Percentiles rank a stretch among this genome's conserved stretches.
phyloP scores from a whole-genome alignment of 2,113 vertebrate genomes.

The Megalops atlanticus region DNA sequence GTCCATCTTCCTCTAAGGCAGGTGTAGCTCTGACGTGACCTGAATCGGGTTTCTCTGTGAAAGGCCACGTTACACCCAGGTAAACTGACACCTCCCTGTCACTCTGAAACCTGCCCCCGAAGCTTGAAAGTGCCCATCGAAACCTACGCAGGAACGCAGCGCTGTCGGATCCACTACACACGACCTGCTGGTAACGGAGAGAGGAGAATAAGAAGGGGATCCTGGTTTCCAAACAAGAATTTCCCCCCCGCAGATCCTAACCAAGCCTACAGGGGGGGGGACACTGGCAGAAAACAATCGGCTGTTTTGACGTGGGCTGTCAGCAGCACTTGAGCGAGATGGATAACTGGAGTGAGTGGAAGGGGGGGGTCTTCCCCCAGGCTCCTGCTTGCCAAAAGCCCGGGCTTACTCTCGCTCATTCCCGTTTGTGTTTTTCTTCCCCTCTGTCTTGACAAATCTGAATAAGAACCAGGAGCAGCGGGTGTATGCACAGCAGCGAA shows the following conservation, averaged over 20 bases:
- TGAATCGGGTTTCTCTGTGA: not conserved
- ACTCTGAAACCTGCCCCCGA: too few relatives aligned
- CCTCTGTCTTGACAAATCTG: not conserved
- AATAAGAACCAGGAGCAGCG: not conserved
- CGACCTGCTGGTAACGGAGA: too few relatives aligned
- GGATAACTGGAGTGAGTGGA: not conserved
- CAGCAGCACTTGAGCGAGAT: not conserved
- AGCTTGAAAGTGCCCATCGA: not conserved
- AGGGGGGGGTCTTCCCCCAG: not conserved
- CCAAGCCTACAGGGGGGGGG: not conserved
- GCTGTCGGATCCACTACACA: too few relatives aligned
- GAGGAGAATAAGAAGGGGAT: too few relatives aligned
- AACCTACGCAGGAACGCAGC: too few relatives aligned
- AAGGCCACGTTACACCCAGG: not conserved
- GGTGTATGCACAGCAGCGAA: not conserved
- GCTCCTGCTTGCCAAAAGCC: not conserved
- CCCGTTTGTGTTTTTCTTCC: not conserved
- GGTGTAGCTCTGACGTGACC: not conserved
- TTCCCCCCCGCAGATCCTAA: not conserved
- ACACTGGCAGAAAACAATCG: not conserved
- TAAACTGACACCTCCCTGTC: too few relatives aligned
- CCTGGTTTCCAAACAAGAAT: not conserved
- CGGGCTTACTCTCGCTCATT: not conserved
- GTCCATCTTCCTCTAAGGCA: not conserved
- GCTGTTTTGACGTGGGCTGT: not conserved